Conservation (phyloP, 2,113 vertebrate species). For the Pagrus major region DNA sequence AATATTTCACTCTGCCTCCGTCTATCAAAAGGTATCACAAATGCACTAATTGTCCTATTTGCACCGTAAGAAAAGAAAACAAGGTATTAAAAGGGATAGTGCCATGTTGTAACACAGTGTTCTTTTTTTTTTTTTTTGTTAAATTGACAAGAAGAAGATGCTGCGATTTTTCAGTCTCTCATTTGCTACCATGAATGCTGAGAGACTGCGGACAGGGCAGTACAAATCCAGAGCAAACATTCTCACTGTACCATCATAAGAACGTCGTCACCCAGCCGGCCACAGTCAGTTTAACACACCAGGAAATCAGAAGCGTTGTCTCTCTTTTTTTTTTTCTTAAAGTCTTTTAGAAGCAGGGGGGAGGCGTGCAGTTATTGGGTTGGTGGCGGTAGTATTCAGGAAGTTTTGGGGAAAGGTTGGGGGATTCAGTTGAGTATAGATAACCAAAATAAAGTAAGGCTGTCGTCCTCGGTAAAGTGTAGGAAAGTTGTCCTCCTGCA, state of each 20-base stretch:
- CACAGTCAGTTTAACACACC: constrained; percentile 59
- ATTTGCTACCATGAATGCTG: constrained; percentile 72
- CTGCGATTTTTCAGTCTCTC: constrained; percentile 62
- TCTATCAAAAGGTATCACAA: constrained; percentile 80
- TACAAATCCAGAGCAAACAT: constrained; percentile 68
- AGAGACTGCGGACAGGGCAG: constrained; percentile 71
- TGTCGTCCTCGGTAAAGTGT: constrained; percentile 62
- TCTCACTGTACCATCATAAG: constrained; percentile 62
- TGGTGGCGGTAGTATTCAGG: constrained; percentile 22
- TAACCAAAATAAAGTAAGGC: constrained; percentile 69
- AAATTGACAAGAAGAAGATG: constrained; percentile 54
- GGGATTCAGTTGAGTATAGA: constrained; percentile 60
- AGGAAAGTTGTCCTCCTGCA: constrained; percentile 55
- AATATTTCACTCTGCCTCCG: constrained; percentile 28
- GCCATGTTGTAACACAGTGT: constrained; percentile 76
- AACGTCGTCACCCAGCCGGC: constrained; percentile 45
- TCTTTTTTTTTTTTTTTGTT: constrained; percentile 36
- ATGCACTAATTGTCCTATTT: constrained; percentile 55
- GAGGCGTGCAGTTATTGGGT: constrained; percentile 69
- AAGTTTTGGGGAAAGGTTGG: background rate
- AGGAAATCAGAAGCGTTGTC: constrained; percentile 46
- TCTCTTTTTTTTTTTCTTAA: constrained; percentile 10
- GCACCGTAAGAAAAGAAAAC: constrained; percentile 58
- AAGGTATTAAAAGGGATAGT: constrained; percentile 76
- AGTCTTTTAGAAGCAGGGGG: constrained; percentile 57